Percentiles rank a stretch among this genome's conserved stretches.
phyloP scores from a whole-genome alignment of 2,888 invertebrate genomes.

The Pachycephus smyrnensis region DNA sequence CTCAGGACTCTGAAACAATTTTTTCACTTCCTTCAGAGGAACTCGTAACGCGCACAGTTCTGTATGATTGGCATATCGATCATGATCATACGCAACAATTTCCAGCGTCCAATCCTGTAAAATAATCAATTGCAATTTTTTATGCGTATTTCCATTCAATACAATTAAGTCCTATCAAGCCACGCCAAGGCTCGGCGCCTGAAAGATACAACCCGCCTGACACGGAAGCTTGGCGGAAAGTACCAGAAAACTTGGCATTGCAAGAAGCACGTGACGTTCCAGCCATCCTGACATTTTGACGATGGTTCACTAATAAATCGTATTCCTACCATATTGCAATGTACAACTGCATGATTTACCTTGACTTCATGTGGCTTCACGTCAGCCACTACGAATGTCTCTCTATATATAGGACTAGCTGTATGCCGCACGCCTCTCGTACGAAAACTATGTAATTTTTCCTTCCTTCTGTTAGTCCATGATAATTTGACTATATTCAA shows the following conservation, averaged over 20 bases:
- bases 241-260: not conserved
- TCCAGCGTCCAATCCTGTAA: conserved; percentile 66
- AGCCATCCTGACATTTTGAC: not conserved
- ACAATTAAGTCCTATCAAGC: not conserved
- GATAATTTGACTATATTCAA: conserved; percentile 58
- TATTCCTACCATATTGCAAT: not conserved
- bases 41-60: conserved; percentile 66
- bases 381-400: conserved; percentile 65
- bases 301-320: not conserved
- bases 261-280: not conserved
- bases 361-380: conserved; percentile 60
- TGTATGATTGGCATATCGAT: conserved; percentile 68
- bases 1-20: conserved; percentile 60
- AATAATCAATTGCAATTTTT: not conserved
- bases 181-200: not conserved
- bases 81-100: conserved; percentile 66
- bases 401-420: conserved; percentile 65
- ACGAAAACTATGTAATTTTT: conserved; percentile 62
- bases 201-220: not conserved
- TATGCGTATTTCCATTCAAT: not conserved
- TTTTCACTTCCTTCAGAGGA: conserved; percentile 63
- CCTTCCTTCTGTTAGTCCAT: conserved; percentile 60
- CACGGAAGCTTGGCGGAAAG: not conserved
- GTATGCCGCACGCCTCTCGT: conserved; percentile 65
- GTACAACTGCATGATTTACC: conserved; percentile 41